Conservation (phyloP, 2,797 vertebrate species). For the Aselliscus stoliczkanus region DNA sequence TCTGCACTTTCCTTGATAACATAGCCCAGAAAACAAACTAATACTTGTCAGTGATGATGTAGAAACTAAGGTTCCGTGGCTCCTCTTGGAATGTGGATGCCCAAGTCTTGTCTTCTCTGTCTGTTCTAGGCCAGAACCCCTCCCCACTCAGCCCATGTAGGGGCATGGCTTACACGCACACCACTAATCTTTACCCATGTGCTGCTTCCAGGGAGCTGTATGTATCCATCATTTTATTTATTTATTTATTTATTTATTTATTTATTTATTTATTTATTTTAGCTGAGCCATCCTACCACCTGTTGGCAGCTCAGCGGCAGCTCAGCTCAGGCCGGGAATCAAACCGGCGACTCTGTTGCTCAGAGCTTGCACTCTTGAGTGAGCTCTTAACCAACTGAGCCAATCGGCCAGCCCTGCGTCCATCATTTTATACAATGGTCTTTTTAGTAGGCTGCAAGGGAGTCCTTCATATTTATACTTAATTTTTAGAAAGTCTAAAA, state of each 20-base stretch:
- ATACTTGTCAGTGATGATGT: not conserved
- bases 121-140: not conserved
- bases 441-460: not conserved
- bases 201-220: not conserved
- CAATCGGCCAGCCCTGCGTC: no score
- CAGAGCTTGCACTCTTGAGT: no score
- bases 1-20: not conserved
- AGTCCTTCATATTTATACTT: not conserved
- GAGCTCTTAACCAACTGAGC: no score
- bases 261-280: no score
- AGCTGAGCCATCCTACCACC: no score
- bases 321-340: no score
- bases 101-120: not conserved
- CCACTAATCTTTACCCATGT: rapidly evolving
- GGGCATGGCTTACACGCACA: not conserved
- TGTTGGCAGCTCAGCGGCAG: no score
- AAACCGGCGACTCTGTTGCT: no score
- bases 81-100: not conserved
- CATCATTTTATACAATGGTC: not conserved
- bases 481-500: not conserved
- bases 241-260: no score
- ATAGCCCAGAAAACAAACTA: not conserved
- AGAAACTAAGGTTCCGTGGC: not conserved
- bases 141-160: not conserved
- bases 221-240: not conserved